Conservation (phyloP, 2,113 vertebrate genomes). For the Silurus meridionalis region DNA sequence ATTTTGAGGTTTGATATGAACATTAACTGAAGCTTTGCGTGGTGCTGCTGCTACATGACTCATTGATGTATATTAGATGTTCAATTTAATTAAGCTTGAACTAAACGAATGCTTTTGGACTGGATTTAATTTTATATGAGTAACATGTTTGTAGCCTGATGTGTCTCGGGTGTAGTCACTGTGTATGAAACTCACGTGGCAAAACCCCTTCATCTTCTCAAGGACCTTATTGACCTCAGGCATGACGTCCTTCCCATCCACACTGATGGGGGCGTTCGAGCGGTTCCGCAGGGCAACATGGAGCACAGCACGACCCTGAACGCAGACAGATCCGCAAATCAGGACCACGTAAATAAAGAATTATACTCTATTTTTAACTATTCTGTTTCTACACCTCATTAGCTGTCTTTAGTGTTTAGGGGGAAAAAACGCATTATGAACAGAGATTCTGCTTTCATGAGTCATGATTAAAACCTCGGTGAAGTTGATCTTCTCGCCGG, state of each 20-base stretch:
- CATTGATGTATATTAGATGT: neutral
- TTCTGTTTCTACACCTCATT: too few species aligned
- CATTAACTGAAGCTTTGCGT: too few species aligned
- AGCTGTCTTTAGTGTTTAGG: too few species aligned
- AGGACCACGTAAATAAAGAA: neutral
- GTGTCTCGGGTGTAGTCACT: neutral
- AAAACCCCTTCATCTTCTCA: conserved; percentile 95
- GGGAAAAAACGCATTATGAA: neutral
- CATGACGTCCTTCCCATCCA: conserved; percentile 91
- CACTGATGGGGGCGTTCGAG: conserved; percentile 82
- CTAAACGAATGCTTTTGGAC: neutral
- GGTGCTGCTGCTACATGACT: too few species aligned
- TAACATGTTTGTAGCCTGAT: too few species aligned
- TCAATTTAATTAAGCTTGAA: neutral
- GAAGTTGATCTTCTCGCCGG: conserved; percentile 93
- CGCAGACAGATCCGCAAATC: neutral
- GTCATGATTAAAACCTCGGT: conserved; percentile 72
- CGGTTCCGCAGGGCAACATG: conserved; percentile 93
- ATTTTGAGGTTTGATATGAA: too few species aligned
- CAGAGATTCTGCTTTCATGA: neutral
- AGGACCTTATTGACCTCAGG: conserved; percentile 91
- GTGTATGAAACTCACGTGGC: conserved; percentile 75
- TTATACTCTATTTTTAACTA: neutral
- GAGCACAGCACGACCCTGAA: conserved; percentile 90
- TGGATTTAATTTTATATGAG: neutral